A percentile compares a stretch with the other conserved stretches of the same genome.
Conservation (phyloP, 2,888 invertebrate species). For the Cataglyphis altisquamis region DNA sequence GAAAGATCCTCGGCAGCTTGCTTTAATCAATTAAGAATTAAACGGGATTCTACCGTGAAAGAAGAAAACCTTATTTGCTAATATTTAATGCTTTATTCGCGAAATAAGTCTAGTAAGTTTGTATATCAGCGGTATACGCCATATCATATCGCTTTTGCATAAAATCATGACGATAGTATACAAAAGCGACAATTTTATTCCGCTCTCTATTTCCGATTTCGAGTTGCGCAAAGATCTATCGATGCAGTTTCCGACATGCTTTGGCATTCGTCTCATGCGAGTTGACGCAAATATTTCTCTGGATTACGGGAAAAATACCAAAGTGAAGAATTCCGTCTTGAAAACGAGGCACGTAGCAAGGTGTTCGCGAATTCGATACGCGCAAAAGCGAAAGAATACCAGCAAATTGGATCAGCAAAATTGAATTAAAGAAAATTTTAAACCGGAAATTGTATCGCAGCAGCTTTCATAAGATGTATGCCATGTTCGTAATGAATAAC, state of each 20-base stretch:
- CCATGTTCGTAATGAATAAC: constrained; percentile 13
- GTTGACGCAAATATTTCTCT: constrained; percentile 27
- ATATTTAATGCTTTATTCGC: constrained; percentile 21
- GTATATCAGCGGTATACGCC: background rate
- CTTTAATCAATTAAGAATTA: constrained; percentile 29
- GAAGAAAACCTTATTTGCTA: constrained; percentile 28
- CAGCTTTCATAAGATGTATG: constrained; percentile 21
- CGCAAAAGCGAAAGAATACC: background rate
- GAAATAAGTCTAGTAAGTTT: background rate
- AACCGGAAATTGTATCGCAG: constrained; percentile 25
- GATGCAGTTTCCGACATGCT: background rate
- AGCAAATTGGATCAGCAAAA: constrained; percentile 37
- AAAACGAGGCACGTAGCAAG: constrained; percentile 32
- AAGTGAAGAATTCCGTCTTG: background rate
- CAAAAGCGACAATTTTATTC: background rate
- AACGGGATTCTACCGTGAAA: background rate
- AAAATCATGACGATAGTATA: background rate
- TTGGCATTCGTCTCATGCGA: constrained; percentile 8
- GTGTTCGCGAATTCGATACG: constrained; percentile 39
- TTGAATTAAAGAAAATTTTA: constrained; percentile 32
- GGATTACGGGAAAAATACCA: constrained; percentile 14
- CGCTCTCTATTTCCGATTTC: background rate
- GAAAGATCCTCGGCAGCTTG: background rate
- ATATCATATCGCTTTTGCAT: background rate
- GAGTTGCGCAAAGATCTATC: constrained; percentile 12